Conservation (phyloP, 2,113 vertebrate species). For the Eira barbara region DNA sequence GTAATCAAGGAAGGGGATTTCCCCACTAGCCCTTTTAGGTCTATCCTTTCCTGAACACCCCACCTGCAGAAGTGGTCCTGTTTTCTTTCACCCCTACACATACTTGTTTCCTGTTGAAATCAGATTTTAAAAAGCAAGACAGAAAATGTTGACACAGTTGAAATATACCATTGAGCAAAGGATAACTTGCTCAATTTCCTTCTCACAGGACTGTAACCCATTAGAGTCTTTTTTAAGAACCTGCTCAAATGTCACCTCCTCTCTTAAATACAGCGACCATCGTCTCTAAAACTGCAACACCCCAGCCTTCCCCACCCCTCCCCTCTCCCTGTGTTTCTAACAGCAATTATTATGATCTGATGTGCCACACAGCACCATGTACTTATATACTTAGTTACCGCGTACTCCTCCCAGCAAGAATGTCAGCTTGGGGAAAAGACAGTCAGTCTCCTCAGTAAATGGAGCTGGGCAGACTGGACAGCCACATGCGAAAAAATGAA, state of each 20-base stretch:
- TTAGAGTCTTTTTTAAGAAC: not conserved
- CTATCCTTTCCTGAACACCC: not conserved
- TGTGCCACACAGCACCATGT: not conserved
- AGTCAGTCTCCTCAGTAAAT: not conserved
- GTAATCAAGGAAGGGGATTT: not conserved
- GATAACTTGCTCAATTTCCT: not conserved
- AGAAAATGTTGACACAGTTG: not conserved
- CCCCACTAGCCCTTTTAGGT: not conserved
- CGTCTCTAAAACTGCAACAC: not conserved
- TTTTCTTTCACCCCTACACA: not conserved
- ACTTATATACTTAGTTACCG: not conserved
- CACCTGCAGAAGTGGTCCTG: not conserved
- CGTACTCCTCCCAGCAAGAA: not conserved
- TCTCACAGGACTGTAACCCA: not conserved
- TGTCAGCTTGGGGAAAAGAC: not conserved
- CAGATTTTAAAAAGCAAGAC: constrained; percentile 23
- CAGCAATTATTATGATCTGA: not conserved
- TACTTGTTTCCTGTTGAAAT: constrained; percentile 9
- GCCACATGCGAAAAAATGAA: not conserved
- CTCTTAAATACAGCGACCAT: not conserved
- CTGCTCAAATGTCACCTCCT: not conserved
- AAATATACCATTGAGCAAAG: not conserved
- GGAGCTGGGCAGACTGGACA: not conserved
- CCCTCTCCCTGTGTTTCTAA: not conserved
- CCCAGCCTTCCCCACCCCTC: not conserved